Percentiles rank a stretch among this genome's conserved stretches.
phyloP scores from a whole-genome alignment of 1,140 invertebrate genomes.

The Anastatus disparis region DNA sequence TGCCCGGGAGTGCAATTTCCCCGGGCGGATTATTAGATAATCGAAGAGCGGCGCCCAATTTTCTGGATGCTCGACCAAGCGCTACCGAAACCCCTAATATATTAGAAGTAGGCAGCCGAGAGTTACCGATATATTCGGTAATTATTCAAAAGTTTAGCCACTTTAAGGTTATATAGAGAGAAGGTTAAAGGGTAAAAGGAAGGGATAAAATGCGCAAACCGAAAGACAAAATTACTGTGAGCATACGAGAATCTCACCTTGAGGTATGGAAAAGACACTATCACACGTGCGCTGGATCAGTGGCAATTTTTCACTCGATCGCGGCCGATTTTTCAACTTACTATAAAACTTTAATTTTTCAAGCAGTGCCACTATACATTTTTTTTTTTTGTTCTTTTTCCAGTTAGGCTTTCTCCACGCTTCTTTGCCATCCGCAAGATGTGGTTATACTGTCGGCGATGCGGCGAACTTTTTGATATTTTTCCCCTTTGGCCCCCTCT shows the following conservation, averaged over 20 bases:
- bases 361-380: not conserved
- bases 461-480: slow-evolving; percentile 16
- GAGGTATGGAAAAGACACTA: no score
- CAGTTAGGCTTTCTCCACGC: no score
- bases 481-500: not conserved
- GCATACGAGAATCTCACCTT: no score
- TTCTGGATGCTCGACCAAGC: slow-evolving; percentile 59
- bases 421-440: slow-evolving; percentile 6
- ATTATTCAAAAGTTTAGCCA: slow-evolving; percentile 61
- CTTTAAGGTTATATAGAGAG: no score
- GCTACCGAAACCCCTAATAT: slow-evolving; percentile 40
- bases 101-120: slow-evolving; percentile 31
- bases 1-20: slow-evolving; percentile 26
- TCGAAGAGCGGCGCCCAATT: slow-evolving; percentile 54
- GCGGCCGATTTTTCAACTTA: not conserved
- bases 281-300: no score
- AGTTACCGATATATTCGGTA: slow-evolving; percentile 54
- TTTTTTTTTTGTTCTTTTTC: slow-evolving; percentile 16
- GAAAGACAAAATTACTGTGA: not conserved
- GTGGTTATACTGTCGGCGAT: no score
- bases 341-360: no score
- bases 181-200: no score
- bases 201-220: not conserved
- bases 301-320: slow-evolving; percentile 6
- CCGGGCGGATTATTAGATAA: slow-evolving; percentile 49